Evolutionary conservation across 2,797 vertebrate species (phyloP), one percentile per base, ranked within the genome.

Genomic region (Chromobotia macracanthus): DNA sequence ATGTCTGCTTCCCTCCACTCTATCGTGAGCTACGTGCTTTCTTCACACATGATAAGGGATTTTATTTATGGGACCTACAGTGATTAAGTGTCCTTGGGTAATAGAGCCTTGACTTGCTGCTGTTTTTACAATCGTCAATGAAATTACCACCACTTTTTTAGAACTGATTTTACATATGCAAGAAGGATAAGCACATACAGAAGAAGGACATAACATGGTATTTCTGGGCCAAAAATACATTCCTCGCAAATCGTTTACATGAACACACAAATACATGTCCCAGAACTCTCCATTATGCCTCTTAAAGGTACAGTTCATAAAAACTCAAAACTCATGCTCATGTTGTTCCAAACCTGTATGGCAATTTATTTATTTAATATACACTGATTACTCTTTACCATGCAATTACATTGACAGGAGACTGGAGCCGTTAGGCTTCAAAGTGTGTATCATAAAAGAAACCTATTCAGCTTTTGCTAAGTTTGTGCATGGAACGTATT

Each of bases 1-100:
- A 84, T 84, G 88, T 85, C 84, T 87, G 69, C 65, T 83, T 85
- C 86, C 86, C 82, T 85, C 88, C 87, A 83, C 77, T 77, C 79
- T 56, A 77, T 90, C 87, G 69, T 72, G 80, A 75, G 60, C 85
- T 84, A 80, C 81, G 80, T 67, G 70, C 76, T 76, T 84, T 88
- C 89, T 88, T 85, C 85, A 31, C 85, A 85, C 82, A 83, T 83
- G 82, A 90, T 90, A 90, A 87, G 79, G 76, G 79, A 85, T 89
- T 69, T 66, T 81, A 82, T 86, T 89, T 86, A 23, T 56, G 84
- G 84, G 84, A 86, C 85, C 81, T 53, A 80, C 72, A 79, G 58
- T 72, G 82, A 84, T 79, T 86, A 83, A 80, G 72, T 78, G 78
- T 66, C 84, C 81, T 84, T 48, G 77, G n/a, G n/a, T n/a, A n/a